Percentiles rank a stretch among this genome's conserved stretches.
Evolutionary conservation across 2,797 vertebrate species (phyloP).

Genomic region (Onychomys torridus): DNA sequence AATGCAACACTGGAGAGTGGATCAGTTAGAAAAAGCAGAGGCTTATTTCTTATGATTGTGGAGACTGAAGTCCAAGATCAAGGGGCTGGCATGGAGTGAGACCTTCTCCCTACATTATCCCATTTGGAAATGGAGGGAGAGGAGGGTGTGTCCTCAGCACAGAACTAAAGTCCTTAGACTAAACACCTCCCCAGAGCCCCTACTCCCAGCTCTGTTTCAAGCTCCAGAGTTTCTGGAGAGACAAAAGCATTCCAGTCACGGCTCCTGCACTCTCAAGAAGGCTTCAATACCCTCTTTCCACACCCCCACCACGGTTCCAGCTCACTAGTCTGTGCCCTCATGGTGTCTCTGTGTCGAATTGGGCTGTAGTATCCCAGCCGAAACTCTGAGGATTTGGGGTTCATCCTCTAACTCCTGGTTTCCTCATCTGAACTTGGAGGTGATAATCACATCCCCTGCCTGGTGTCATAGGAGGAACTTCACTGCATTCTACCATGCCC

Average conservation of each 20-base stretch:
- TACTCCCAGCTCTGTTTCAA: neutral
- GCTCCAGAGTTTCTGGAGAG: neutral
- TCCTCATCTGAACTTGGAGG: neutral
- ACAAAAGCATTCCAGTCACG: neutral
- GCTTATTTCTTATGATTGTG: neutral
- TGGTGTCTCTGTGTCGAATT: neutral
- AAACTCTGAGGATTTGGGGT: neutral
- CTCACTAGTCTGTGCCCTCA: neutral
- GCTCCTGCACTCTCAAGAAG: neutral
- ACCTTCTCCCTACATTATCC: neutral
- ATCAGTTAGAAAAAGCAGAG: neutral
- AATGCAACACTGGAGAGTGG: no score
- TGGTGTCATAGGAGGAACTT: neutral
- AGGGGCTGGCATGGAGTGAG: neutral
- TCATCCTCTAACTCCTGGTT: neutral
- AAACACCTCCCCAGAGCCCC: neutral
- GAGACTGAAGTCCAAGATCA: neutral
- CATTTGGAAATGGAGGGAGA: neutral
- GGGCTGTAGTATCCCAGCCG: neutral
- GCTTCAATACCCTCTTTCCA: neutral
- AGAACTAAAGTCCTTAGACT: neutral
- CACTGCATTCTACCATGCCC: neutral
- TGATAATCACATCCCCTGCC: neutral
- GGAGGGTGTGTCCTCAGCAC: neutral
- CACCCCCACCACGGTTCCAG: fast-evolving